A percentile compares a stretch with the other conserved stretches of the same genome.
Conservation (phyloP, 2,888 invertebrate genomes). For the Oconnorella tubifera region DNA sequence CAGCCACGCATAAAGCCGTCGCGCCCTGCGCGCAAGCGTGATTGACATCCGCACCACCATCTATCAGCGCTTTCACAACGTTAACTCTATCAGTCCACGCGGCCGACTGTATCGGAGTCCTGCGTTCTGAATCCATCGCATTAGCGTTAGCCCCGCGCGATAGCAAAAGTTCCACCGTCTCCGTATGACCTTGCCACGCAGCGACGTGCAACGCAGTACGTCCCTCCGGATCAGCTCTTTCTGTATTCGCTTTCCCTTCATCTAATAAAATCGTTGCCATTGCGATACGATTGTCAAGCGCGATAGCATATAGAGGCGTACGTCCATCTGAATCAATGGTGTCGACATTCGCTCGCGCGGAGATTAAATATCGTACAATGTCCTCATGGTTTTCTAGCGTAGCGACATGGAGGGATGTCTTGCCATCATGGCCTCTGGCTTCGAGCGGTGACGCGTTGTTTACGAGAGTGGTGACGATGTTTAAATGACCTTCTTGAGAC, state of each 20-base stretch:
- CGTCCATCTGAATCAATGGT: conserved; percentile 87
- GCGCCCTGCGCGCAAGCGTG: conserved; percentile 94
- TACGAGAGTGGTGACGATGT: conserved; percentile 29
- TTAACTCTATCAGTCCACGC: conserved; percentile 90
- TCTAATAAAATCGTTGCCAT: conserved; percentile 61
- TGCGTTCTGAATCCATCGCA: conserved; percentile 55
- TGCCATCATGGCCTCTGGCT: conserved; percentile 71
- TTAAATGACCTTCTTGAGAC: conserved; percentile 64
- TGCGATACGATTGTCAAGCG: conserved; percentile 56
- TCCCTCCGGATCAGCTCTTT: conserved; percentile 74
- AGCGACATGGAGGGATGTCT: conserved; percentile 65
- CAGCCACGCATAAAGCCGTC: conserved; percentile 86
- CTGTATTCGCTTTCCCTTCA: conserved; percentile 41
- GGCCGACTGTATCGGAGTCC: conserved; percentile 89
- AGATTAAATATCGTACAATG: conserved; percentile 66
- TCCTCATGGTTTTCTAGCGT: conserved; percentile 68
- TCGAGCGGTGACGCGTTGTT: conserved; percentile 43
- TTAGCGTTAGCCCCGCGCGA: conserved; percentile 82
- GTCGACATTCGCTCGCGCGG: conserved; percentile 64
- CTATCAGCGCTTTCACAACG: conserved; percentile 73
- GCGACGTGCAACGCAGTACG: conserved; percentile 75
- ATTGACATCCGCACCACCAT: conserved; percentile 76
- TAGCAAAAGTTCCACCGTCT: conserved; percentile 82
- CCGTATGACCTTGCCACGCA: conserved; percentile 83
- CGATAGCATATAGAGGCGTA: conserved; percentile 84